Evolutionary conservation across 1,140 invertebrate genomes (phyloP), one percentile per base, ranked within the genome.

Genomic region (Monomorium pharaonis): DNA sequence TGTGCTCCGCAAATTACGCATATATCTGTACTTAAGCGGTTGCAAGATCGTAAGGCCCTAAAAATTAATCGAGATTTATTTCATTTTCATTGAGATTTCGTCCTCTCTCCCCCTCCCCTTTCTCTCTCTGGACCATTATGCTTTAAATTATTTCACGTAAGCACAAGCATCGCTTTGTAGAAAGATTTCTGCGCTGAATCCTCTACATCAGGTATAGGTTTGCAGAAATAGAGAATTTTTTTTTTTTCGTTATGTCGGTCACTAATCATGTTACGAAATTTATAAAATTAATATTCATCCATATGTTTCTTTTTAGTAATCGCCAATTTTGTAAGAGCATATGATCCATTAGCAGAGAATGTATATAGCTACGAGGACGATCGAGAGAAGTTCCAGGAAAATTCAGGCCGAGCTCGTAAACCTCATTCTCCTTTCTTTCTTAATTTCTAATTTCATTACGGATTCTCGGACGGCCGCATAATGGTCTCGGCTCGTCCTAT

Each of bases 401-500:
- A 90, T 77, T 49, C 84, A 81, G 70, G 44, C 33, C 56, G 49
- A 54, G 18, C 63, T 87, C 65, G 54, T 27, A 67, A 21, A 54
- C n/a, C 54, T 37, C 14, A 54, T 16, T 42, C 49, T 21, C 21
- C 76, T 62, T 24, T 70, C 65, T 81, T 65, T 84, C 72, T 83
- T 90, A 93, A 92, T 85, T 88, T 90, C 90, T 93, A 92, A 93
- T 93, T 93, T 93, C 89, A 93, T 94, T 91, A 92, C 92, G 83
- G 86, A 91, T 91, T 88, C 92, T 83, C 84, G 84, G 77, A 60
- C 65, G 70, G 77, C 69, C 90, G 56, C 69, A 86, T 93, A 93
- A 93, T 93, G 85, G 89, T 72, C 86, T 54, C 86, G 90, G 86
- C 87, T 47, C 24, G 72, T 86, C 91, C 89, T 85, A 93, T 93